Conservation (phyloP, 1,140 invertebrate genomes). For the Saccostrea glomerata region DNA sequence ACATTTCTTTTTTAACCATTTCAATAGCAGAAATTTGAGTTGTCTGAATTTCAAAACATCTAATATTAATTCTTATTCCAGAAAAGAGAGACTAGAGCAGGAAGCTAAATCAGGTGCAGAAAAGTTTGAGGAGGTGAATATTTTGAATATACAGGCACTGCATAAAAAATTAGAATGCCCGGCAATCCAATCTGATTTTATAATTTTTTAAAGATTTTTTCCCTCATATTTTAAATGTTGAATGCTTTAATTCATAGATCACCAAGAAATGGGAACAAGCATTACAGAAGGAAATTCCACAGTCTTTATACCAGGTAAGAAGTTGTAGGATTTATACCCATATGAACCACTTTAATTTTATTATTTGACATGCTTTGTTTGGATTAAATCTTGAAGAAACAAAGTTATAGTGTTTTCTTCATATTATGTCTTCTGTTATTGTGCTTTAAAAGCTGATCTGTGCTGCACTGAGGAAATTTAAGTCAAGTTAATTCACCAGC, state of each 20-base stretch:
- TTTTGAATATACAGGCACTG: background rate
- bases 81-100: conserved; percentile 84
- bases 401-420: no score
- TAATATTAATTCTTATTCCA: conserved; percentile 48
- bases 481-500: no score
- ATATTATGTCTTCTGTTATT: no score
- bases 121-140: conserved; percentile 85
- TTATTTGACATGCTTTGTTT: no score
- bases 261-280: conserved; percentile 86
- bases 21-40: no score
- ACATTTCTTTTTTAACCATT: no score
- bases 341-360: no score
- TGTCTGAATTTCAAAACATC: no score
- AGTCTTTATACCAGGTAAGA: conserved; percentile 84
- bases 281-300: conserved; percentile 86
- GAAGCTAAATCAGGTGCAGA: conserved; percentile 84
- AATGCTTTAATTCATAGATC: conserved; percentile 71
- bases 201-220: background rate
- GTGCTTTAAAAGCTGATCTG: no score
- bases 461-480: no score
- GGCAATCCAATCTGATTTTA: background rate
- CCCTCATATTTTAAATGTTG: background rate
- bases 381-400: no score
- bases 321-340: no score
- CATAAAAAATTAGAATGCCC: background rate